Evolutionary conservation across 2,113 vertebrate species (phyloP).

Genomic region (Prunella himalayana): DNA sequence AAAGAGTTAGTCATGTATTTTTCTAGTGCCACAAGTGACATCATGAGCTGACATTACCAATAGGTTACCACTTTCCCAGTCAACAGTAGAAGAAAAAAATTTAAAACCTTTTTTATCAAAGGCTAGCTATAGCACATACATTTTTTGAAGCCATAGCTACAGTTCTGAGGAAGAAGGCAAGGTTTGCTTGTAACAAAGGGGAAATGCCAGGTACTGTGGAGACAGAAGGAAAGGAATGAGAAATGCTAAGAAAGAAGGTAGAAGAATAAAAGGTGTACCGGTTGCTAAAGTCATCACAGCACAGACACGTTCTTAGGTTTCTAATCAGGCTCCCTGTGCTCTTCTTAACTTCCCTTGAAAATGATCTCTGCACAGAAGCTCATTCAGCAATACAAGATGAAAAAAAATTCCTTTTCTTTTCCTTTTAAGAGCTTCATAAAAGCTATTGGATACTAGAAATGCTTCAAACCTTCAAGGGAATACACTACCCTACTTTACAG

Average conservation of each 20-base stretch:
- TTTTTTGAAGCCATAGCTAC: not conserved
- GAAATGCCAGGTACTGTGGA: not conserved
- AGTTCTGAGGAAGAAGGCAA: not conserved
- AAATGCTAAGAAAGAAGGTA: not conserved
- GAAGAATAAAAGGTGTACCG: not conserved
- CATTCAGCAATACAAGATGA: not conserved
- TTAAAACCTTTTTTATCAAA: not conserved
- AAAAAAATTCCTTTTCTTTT: not conserved
- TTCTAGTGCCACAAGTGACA: slow-evolving; percentile 20
- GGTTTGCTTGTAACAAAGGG: not conserved
- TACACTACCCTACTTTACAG: not conserved
- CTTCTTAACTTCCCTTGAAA: not conserved
- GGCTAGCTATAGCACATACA: not conserved
- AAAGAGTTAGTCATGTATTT: slow-evolving; percentile 25
- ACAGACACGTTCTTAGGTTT: not conserved
- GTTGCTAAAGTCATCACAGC: not conserved
- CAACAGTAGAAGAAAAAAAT: not conserved
- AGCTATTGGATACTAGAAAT: not conserved
- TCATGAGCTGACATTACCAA: slow-evolving; percentile 41
- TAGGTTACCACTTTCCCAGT: slow-evolving; percentile 56
- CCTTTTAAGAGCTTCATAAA: not conserved
- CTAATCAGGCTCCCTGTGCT: not conserved
- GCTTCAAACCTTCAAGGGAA: not conserved
- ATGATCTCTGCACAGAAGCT: not conserved
- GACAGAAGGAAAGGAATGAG: not conserved